Percentiles rank a stretch among this genome's conserved stretches.
phyloP scores from a whole-genome alignment of 2,113 vertebrate genomes.

The Ceyx melanurus region DNA sequence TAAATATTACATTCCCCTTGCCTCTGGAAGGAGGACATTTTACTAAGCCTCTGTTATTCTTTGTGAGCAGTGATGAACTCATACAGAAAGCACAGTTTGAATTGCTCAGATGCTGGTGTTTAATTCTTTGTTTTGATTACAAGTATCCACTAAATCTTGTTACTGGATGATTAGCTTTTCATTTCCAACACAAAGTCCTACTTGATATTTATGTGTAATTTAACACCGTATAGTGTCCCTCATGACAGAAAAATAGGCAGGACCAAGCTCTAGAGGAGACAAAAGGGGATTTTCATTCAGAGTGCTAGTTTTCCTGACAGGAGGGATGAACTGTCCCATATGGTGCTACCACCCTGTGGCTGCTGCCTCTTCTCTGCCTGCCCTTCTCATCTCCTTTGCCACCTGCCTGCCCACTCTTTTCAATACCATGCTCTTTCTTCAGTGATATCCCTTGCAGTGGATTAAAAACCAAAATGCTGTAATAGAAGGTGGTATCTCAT shows the following conservation, averaged over 20 bases:
- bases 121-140: slow-evolving; percentile 36
- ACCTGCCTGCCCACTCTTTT: background rate
- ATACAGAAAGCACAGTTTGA: slow-evolving; percentile 11
- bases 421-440: background rate
- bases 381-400: background rate
- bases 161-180: slow-evolving; percentile 32
- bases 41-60: slow-evolving; percentile 23
- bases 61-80: slow-evolving; percentile 1
- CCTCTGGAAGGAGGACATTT: slow-evolving; percentile 25
- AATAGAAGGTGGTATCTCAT: background rate
- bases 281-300: background rate
- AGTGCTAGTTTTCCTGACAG: fast-evolving
- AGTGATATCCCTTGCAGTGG: background rate
- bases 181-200: background rate
- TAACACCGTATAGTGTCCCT: background rate
- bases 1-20: slow-evolving; percentile 33
- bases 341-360: background rate
- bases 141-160: slow-evolving; percentile 9
- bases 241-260: background rate
- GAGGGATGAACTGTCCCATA: background rate
- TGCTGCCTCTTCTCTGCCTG: background rate
- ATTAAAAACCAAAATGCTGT: background rate
- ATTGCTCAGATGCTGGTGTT: background rate
- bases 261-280: background rate
- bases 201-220: slow-evolving; percentile 9